Percentiles rank a stretch among this genome's conserved stretches.
phyloP scores from a whole-genome alignment of 2,797 vertebrate species.

The Urophycis tenuis region DNA sequence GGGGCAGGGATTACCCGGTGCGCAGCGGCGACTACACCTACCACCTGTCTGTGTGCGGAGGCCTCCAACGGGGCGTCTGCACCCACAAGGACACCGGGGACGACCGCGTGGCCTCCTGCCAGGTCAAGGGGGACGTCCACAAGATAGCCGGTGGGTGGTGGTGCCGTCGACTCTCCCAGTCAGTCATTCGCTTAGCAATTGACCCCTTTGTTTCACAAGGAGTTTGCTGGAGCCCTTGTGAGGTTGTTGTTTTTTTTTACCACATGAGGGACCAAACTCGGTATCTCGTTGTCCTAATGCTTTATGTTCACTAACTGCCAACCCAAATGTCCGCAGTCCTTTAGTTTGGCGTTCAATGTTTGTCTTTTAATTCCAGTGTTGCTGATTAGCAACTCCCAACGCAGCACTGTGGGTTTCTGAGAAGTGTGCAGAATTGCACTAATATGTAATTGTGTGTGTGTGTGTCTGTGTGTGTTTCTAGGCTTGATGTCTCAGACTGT shows the following conservation, averaged over 20 bases:
- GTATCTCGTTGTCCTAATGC: background rate
- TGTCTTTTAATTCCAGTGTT: background rate
- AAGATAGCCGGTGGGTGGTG: conserved; percentile 82
- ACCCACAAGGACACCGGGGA: background rate
- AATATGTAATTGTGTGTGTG: background rate
- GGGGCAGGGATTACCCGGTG: conserved; percentile 65
- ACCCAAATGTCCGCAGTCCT: too few relatives aligned
- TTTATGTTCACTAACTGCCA: background rate
- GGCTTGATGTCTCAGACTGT: conserved; percentile 76
- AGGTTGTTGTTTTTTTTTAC: too few relatives aligned
- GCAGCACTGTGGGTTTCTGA: background rate
- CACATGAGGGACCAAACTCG: background rate
- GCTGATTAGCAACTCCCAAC: background rate
- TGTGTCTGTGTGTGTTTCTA: conserved; percentile 38
- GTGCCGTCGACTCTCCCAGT: too few relatives aligned
- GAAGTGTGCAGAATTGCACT: background rate
- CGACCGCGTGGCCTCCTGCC: conserved; percentile 76
- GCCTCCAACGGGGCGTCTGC: conserved; percentile 66
- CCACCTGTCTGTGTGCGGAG: conserved; percentile 80
- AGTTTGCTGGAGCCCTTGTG: too few relatives aligned
- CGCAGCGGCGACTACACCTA: conserved; percentile 72
- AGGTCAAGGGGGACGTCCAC: conserved; percentile 57
- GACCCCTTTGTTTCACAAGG: too few relatives aligned
- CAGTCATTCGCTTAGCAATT: background rate
- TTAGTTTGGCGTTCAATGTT: background rate